Evolutionary conservation across 2,113 vertebrate genomes (phyloP).

Genomic region (Muntiacus reevesi): DNA sequence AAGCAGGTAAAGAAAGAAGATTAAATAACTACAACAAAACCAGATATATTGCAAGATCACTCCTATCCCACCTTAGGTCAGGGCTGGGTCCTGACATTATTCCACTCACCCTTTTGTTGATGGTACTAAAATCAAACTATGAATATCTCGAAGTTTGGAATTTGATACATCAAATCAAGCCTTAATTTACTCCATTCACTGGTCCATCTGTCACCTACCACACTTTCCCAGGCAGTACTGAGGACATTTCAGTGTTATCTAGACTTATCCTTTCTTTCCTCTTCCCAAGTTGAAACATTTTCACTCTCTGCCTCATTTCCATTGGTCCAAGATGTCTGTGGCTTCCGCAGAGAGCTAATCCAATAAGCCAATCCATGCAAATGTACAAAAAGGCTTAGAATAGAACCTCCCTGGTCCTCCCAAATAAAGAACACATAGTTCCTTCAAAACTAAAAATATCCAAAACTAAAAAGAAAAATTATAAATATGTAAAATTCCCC

Average conservation of each 20-base stretch:
- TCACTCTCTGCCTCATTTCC: not conserved
- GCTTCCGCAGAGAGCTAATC: not conserved
- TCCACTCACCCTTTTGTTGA: not conserved
- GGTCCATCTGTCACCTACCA: not conserved
- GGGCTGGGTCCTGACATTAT: not conserved
- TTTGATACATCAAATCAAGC: not conserved
- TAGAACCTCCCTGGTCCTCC: not conserved
- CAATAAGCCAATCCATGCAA: not conserved
- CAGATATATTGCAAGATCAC: not conserved
- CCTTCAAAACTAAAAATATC: slow-evolving; percentile 46
- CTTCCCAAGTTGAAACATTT: not conserved
- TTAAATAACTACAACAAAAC: not conserved
- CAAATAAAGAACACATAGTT: slow-evolving; percentile 47
- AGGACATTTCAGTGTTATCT: not conserved
- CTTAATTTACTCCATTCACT: not conserved
- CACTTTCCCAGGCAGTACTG: not conserved
- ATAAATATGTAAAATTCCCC: slow-evolving; percentile 29
- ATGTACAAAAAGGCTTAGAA: not conserved
- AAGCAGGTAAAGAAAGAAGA: not conserved
- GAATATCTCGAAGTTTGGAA: not conserved
- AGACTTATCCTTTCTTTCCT: not conserved
- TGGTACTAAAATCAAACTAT: not conserved
- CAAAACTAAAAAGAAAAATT: slow-evolving; percentile 47
- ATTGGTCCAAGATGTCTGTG: not conserved
- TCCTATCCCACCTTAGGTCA: not conserved